Percentiles rank a stretch among this genome's conserved stretches.
Evolutionary conservation across 2,888 invertebrate genomes (phyloP).

Genomic region (Sinelater perroti): DNA sequence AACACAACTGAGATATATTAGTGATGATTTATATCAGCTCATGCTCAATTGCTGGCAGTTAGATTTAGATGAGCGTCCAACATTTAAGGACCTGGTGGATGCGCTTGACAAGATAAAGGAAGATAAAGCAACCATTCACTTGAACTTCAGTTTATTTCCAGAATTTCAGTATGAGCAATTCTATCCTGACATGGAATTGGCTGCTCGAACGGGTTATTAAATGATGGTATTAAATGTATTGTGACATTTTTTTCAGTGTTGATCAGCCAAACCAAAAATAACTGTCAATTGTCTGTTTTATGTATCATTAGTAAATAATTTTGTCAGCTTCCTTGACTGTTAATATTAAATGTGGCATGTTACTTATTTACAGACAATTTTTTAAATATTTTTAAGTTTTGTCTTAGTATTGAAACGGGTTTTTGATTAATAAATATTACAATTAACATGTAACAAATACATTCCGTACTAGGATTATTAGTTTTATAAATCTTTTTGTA

Average conservation of each 20-base stretch:
- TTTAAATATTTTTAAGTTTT: constrained; percentile 8
- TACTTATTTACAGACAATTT: constrained; percentile 31
- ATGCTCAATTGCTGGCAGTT: constrained; percentile 86
- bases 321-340: constrained; percentile 8
- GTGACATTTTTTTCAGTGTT: not conserved
- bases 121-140: constrained; percentile 45
- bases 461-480: constrained; percentile 24
- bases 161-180: constrained; percentile 59
- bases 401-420: not conserved
- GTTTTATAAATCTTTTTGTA: constrained; percentile 26
- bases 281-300: not conserved
- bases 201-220: constrained; percentile 52
- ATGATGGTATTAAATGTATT: too few species aligned
- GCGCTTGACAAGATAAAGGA: constrained; percentile 46
- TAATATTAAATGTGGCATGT: constrained; percentile 11
- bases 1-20: constrained; percentile 77
- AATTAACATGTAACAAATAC: constrained; percentile 7
- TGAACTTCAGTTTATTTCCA: constrained; percentile 53
- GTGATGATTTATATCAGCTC: constrained; percentile 82
- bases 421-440: constrained; percentile 8
- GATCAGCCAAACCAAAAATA: constrained; percentile 10
- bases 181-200: constrained; percentile 56
- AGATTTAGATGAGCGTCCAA: constrained; percentile 81
- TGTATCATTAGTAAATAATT: constrained; percentile 1
- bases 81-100: constrained; percentile 68